Evolutionary conservation across 2,888 invertebrate genomes (phyloP), one percentile per base, ranked within the genome.

Genomic region (Chydorus sphaericus): DNA sequence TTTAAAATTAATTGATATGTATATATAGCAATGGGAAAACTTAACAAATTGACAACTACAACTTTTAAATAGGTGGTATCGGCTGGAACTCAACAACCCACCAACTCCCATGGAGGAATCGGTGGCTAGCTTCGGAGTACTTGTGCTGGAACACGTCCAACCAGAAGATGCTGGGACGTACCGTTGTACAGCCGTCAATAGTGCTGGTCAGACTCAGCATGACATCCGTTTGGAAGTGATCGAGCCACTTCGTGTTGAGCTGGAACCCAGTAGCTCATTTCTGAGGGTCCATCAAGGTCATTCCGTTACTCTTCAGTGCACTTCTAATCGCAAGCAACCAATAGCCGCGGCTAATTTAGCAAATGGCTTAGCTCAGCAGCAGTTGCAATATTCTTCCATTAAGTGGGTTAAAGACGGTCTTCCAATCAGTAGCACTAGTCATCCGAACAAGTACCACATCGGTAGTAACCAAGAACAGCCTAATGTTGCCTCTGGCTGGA

Each of bases 131-230:
- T 74, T 75, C 60, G 76, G 76, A 51, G 74, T 74, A 18, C 66
- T 83, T 49, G 81, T 82, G 8, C 78, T 83, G 58, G 82, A 82
- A 68, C 80, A 82, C 6, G 82, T 81, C 11, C 81, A 81, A 1
- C 71, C 77, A 16, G 82, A 82, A 65, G 83, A 83, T 67, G 75
- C 78, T 31, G 83, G 82, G 4, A 69, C 75, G 44, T 83, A 83
- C 67, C 76, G 81, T 58, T 83, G 83, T 66, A 73, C 79, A 2
- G 79, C 82, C 2, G 75, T 79, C 37, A 56, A 56, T 23, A 33
- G 49, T 11, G 48, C 50, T 11, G 56, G 56, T 10, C 49, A 50
- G 29, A 50, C 36, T 31, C 48, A 53, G n/a, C 28, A 28, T 14
- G 56, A 56, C 3, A 28, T 50, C 36, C 36, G 33, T 5, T 18